Base-by-base conservation (phyloP, 2,888 invertebrate species). In the Crossocerus cetratus region DNA sequence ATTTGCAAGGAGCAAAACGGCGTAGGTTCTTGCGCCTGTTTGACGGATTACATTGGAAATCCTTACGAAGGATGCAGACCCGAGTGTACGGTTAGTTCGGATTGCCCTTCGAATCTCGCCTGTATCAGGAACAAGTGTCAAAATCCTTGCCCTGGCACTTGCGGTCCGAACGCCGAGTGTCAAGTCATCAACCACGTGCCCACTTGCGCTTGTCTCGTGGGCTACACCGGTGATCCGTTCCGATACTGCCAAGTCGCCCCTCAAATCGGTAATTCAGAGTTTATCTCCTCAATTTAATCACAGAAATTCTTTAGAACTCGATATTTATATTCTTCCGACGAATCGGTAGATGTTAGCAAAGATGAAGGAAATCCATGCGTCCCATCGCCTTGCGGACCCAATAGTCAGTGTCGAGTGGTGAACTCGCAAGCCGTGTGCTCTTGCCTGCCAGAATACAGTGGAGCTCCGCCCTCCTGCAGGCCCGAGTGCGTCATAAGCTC, bases 81-180 rank as follows among this genome's bases (percentile, higher is more conserved):
- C 11, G 95, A 96, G 90, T 96, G 96, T 87, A 93, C 94, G 32
- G 92, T 94, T 42, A 96, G 95, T 84, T 93, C 94, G 0, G 96
- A 96, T 89, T 97, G 97, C 88, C 87, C 94, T 1, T 91, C 92
- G 18, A 93, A 94, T 79, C 93, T 93, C 85, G 94, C 96, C 2
- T 97, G 97, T 84, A 91, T 95, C 13, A 93, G 94, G 84, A 93
- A 94, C 80, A 95, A 95, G 90, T 97, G 97, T 87, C 87, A 91
- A 22, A 93, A 96, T 88, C 96, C 97, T 45, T 97, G 97, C 80
- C 93, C 93, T 43, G 93, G 93, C 69, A 93, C 93, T 62, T 95
- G 95, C 84, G 95, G 95, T 56, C 91, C 91, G 86, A 91, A 91
- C 81, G 89, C 92, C 0, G 85, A 89, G 20, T 92, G 92, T 77